These are phyloP conservation scores for Rhimphoctona megacephalus DNA, from an alignment of 2,888 invertebrate species.

Conservation along the genomic window DNA sequence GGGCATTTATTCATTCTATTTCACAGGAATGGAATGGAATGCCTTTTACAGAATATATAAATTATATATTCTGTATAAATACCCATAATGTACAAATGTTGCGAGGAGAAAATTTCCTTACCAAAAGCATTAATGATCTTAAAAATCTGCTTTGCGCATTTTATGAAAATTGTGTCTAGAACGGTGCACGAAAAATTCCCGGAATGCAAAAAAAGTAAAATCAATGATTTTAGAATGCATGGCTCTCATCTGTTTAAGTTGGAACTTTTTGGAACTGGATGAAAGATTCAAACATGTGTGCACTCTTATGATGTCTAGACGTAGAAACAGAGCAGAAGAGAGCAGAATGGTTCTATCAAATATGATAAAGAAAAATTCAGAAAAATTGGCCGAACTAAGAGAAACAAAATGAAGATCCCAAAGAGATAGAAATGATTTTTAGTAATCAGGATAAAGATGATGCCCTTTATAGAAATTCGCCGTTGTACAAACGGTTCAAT, in stretches of 20 bases:
- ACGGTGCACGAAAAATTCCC: conserved; percentile 40
- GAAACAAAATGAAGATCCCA: too few relatives aligned
- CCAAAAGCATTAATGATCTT: conserved; percentile 42
- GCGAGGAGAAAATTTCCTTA: not conserved
- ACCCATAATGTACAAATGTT: conserved; percentile 45
- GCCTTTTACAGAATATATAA: not conserved
- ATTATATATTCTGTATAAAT: too few relatives aligned
- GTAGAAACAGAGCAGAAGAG: not conserved
- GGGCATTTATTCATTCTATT: conserved; percentile 7
- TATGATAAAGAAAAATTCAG: not conserved
- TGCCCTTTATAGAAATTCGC: too few relatives aligned
- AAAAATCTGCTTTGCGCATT: conserved; percentile 65
- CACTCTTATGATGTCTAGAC: not conserved
- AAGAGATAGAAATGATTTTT: too few relatives aligned
- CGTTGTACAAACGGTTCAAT: too few relatives aligned
- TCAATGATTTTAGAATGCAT: conserved; percentile 64
- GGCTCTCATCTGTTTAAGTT: conserved; percentile 54
- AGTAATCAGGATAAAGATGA: too few relatives aligned
- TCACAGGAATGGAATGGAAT: not conserved
- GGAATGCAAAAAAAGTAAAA: conserved; percentile 43
- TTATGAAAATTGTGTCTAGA: conserved; percentile 62
- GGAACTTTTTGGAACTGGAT: conserved; percentile 57
- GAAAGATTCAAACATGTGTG: conserved; percentile 48
- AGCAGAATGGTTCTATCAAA: not conserved
- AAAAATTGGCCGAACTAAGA: too few relatives aligned